phyloP scores from a whole-genome alignment of 2,888 invertebrate species.

The Andrena bicolor region DNA sequence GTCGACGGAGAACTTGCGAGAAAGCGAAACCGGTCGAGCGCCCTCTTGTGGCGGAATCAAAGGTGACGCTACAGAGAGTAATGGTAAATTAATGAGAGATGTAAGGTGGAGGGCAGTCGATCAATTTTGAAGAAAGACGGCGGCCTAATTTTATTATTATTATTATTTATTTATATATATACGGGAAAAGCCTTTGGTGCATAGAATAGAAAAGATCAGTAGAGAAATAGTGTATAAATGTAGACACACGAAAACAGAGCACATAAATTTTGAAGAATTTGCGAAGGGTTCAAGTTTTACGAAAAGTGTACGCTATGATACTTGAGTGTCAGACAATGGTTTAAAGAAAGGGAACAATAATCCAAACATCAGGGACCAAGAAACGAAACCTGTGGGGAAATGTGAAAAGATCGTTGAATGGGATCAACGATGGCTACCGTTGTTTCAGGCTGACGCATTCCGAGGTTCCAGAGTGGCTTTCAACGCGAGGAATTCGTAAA shows the following conservation, averaged over 20 bases:
- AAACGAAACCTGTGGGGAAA: constrained; percentile 2
- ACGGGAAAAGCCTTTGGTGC: too few species aligned
- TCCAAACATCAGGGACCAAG: constrained; percentile 13
- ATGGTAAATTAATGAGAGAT: neutral
- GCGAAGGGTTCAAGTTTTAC: neutral
- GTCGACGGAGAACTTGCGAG: too few species aligned
- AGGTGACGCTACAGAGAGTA: neutral
- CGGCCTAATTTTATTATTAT: too few species aligned
- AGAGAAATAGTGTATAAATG: too few species aligned
- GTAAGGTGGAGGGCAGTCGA: too few species aligned
- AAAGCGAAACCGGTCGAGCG: too few species aligned
- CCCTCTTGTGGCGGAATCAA: neutral
- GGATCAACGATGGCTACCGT: constrained; percentile 35
- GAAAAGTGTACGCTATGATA: neutral
- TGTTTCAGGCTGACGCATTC: constrained; percentile 41
- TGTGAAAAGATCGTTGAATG: constrained; percentile 39
- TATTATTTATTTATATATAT: too few species aligned
- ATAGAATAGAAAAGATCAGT: too few species aligned
- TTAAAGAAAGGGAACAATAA: neutral
- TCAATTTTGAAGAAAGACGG: too few species aligned
- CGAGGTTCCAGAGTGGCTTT: constrained; percentile 51
- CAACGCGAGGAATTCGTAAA: constrained; percentile 74
- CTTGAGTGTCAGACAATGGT: neutral
- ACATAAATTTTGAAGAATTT: neutral
- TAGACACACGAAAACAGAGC: too few species aligned